phyloP scores from a whole-genome alignment of 2,888 invertebrate genomes.

The Plagodis dolabraria region DNA sequence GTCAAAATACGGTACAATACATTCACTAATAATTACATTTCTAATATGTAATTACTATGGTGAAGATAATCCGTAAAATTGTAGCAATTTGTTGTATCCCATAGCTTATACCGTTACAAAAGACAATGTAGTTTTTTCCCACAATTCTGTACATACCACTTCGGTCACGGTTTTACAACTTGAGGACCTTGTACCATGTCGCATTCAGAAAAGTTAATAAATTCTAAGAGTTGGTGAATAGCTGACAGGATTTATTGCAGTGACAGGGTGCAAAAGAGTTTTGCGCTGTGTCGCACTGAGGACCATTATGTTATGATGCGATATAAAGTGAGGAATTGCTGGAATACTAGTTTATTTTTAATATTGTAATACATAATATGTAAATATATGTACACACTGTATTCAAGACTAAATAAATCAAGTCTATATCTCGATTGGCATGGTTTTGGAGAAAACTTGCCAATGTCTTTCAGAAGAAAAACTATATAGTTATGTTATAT shows the following conservation, averaged over 20 bases:
- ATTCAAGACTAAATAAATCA: too few species aligned
- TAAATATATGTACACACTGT: too few species aligned
- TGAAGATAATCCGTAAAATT: constrained; percentile 5
- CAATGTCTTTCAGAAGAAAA: too few species aligned
- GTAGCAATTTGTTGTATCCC: constrained; percentile 7
- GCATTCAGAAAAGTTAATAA: not conserved
- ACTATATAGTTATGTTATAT: too few species aligned
- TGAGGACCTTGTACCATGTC: not conserved
- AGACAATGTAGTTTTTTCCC: constrained; percentile 19
- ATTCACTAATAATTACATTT: not conserved
- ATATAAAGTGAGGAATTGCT: too few species aligned
- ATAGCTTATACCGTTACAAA: constrained; percentile 10
- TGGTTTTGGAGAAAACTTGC: too few species aligned
- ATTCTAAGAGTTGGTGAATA: not conserved
- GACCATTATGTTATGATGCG: too few species aligned
- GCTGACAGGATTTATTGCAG: not conserved
- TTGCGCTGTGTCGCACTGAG: too few species aligned
- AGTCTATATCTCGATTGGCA: too few species aligned
- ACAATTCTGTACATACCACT: constrained; percentile 10
- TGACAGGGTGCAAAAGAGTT: not conserved
- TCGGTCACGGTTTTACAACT: constrained; percentile 9
- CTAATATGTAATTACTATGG: not conserved
- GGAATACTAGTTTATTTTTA: too few species aligned
- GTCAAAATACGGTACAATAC: too few species aligned
- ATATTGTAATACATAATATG: too few species aligned